Evolutionary conservation across 2,797 vertebrate genomes (phyloP).

Genomic region (Anomalospiza imberbis): DNA sequence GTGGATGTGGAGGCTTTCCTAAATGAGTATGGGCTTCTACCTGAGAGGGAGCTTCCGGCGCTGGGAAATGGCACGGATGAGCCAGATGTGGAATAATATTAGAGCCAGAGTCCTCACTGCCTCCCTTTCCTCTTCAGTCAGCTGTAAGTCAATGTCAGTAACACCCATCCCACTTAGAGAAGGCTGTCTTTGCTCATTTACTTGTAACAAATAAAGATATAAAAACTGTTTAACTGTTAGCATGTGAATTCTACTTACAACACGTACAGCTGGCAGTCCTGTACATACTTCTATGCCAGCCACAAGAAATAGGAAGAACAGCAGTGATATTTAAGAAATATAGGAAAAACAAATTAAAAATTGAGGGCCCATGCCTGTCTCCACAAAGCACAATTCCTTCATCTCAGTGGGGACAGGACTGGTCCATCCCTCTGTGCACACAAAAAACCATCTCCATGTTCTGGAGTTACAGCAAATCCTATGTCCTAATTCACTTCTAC

Average conservation of each 20-base stretch:
- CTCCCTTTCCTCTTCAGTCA: not conserved
- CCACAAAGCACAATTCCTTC: not conserved
- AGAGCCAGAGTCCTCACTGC: not conserved
- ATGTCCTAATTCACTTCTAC: not conserved
- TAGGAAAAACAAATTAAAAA: not conserved
- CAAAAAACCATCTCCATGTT: not conserved
- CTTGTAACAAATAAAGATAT: not conserved
- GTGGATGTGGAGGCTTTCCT: conserved; percentile 94
- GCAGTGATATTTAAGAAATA: not conserved
- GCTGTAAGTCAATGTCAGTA: not conserved
- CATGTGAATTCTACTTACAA: not conserved
- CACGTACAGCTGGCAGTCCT: not conserved
- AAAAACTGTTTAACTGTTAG: conserved; percentile 11
- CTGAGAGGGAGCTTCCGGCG: conserved; percentile 82
- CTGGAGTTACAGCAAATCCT: not conserved
- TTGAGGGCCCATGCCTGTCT: not conserved
- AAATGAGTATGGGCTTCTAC: conserved; percentile 92
- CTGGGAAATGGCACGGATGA: conserved; percentile 73
- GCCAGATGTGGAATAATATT: conserved; percentile 73
- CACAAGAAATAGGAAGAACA: not conserved
- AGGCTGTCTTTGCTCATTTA: not conserved
- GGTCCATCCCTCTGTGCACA: not conserved
- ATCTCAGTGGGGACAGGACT: not conserved
- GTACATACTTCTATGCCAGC: not conserved
- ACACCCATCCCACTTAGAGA: conserved; percentile 50